A percentile compares a stretch with the other conserved stretches of the same genome.
These are phyloP conservation scores for Chloroclysta siterata DNA, from an alignment of 2,888 invertebrate species.

Conservation along the genomic window DNA sequence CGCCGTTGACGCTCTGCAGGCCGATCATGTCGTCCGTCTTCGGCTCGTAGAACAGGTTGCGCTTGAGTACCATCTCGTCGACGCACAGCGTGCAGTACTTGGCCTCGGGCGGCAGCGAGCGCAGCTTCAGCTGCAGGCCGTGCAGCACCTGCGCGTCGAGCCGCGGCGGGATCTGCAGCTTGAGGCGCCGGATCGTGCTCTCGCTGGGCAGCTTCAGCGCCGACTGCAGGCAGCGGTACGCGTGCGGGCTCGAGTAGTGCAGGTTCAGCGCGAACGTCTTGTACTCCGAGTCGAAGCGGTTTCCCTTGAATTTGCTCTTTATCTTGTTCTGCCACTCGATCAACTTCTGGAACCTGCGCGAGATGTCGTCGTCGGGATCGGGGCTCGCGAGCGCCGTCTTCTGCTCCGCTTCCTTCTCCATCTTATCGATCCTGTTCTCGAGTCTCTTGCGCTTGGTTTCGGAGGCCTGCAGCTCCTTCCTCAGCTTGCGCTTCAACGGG, in stretches of 20 bases:
- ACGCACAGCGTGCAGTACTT: slow-evolving; percentile 44
- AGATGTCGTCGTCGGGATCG: slow-evolving; percentile 36
- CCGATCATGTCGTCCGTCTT: slow-evolving; percentile 44
- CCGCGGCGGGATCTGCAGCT: slow-evolving; percentile 35
- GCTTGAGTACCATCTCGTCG: slow-evolving; percentile 45
- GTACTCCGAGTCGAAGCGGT: slow-evolving; percentile 38
- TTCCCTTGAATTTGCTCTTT: slow-evolving; percentile 40
- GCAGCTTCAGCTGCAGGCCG: slow-evolving; percentile 32
- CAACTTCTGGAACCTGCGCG: slow-evolving; percentile 37
- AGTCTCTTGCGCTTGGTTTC: slow-evolving; percentile 25
- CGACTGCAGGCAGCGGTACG: slow-evolving; percentile 40
- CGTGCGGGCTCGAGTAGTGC: slow-evolving; percentile 44
- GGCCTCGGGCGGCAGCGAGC: slow-evolving; percentile 28
- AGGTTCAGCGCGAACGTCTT: slow-evolving; percentile 42
- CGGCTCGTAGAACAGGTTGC: slow-evolving; percentile 41
- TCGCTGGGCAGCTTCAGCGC: slow-evolving; percentile 41
- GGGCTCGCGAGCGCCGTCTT: slow-evolving; percentile 3
- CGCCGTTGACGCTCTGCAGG: slow-evolving; percentile 45
- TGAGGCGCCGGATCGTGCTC: slow-evolving; percentile 38
- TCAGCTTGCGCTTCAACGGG: slow-evolving; percentile 20
- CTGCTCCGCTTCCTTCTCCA: slow-evolving; percentile 23
- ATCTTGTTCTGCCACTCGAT: slow-evolving; percentile 43
- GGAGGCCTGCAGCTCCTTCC: slow-evolving; percentile 25
- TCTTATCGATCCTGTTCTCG: slow-evolving; percentile 22
- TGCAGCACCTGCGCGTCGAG: slow-evolving; percentile 34